Base-by-base conservation (phyloP, 2,797 vertebrate species). In the Sorex maritimensis region DNA sequence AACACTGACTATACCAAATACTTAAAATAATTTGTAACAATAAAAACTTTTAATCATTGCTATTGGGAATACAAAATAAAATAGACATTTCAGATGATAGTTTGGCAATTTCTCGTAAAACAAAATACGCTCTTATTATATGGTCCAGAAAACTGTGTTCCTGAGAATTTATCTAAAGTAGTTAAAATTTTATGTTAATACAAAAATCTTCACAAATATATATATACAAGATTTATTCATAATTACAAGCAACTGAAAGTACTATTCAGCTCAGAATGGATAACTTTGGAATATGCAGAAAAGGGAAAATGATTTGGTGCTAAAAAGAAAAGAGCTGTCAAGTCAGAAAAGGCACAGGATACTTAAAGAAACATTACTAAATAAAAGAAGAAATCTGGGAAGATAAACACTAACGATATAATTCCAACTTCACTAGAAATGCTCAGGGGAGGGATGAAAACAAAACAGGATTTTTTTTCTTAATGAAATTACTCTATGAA, bases 311-410 rank as follows among this genome's bases (percentile, higher is more conserved):
- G 30, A 83, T 30, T 83, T 28, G 63, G 26, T 63, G 24, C 24
- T 83, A 41, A 83, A 71, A 55, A 71, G 67, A 88, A 55, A 55
- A 44, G 67, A 79, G 11, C 15, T 84, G 44, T 84, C 30, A 46
- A 85, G 44, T 2, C 13, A 74, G 41, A 21, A 84, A 52, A 93
- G 61, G 21, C 71, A 4, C 15, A 78, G 2, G 15, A 65, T 84
- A 73, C 12, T 89, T 73, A 80, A 80, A 67, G 79, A 13, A 23
- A n/a, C 52, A 80, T 73, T 80, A 38, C 58, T 74, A 80, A 72
- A 69, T 71, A 24, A 86, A 93, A 90, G 69, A 81, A 81, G 38
- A n/a, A 52, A 81, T 61, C 8, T 63, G 61, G 81, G 85, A 81
- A 71, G 11, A 3, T 23, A 12, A 4, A 26, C 58, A 71, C 11